Evolutionary conservation across 2,113 vertebrate genomes (phyloP).

Genomic region (Emydura subglobosa): DNA sequence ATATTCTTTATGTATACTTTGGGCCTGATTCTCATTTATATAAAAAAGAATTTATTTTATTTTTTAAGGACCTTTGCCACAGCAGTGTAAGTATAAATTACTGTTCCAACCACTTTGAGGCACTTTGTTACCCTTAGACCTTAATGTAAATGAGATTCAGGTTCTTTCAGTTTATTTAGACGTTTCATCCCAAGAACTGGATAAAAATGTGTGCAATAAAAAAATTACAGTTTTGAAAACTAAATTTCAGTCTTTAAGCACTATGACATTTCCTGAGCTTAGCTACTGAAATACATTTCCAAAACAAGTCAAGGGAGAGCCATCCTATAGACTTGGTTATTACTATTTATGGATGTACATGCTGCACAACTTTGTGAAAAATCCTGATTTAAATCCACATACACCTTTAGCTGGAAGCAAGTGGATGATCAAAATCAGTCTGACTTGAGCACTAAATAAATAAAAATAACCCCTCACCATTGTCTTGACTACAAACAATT

Average conservation of each 20-base stretch:
- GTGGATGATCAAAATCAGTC: background rate
- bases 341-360: background rate
- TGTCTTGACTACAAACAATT: background rate
- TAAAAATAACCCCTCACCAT: background rate
- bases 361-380: background rate
- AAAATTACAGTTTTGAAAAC: background rate
- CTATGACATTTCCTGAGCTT: background rate
- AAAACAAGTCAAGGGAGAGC: background rate
- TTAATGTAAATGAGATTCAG: background rate
- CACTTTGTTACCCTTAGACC: accelerated
- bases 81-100: background rate
- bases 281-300: background rate
- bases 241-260: background rate
- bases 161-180: background rate
- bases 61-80: too few species aligned
- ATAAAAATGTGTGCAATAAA: background rate
- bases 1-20: background rate
- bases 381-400: background rate
- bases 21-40: background rate
- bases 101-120: background rate
- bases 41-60: too few species aligned
- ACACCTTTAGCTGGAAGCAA: background rate
- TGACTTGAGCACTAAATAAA: background rate
- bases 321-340: background rate
- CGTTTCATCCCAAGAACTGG: background rate